These are phyloP conservation scores for Rousettus madagascariensis DNA, from an alignment of 2,797 vertebrate genomes.

Conservation along the genomic window DNA sequence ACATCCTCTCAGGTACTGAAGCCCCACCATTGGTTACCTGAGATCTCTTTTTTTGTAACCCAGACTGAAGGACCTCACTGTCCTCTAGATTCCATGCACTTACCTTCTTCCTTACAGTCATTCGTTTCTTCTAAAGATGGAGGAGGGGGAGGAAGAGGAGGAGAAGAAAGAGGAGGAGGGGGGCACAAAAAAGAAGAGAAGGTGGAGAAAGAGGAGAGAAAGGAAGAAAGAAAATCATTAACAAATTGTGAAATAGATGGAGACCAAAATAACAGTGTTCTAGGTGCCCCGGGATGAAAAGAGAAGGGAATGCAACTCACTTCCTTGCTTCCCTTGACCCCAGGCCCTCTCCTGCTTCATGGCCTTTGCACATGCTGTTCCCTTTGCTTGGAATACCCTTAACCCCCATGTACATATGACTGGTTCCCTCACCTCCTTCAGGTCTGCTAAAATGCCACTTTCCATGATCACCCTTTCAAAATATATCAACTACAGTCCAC, in stretches of 20 bases:
- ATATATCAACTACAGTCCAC: rapidly evolving
- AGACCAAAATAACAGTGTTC: background rate
- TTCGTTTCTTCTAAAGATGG: slow-evolving; percentile 52
- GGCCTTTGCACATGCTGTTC: background rate
- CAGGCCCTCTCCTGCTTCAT: background rate
- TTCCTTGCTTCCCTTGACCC: no score
- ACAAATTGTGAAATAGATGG: background rate
- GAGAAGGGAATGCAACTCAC: rapidly evolving
- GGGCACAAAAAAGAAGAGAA: no score
- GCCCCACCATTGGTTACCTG: no score
- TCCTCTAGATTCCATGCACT: background rate
- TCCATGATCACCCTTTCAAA: background rate
- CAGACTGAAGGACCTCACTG: background rate
- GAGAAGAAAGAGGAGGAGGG: no score
- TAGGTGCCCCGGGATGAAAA: rapidly evolving
- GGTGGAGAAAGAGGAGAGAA: background rate
- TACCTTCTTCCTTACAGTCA: slow-evolving; percentile 58
- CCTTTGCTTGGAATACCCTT: background rate
- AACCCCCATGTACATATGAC: rapidly evolving
- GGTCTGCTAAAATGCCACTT: background rate
- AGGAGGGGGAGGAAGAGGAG: background rate
- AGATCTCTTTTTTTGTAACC: no score
- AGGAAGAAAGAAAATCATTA: background rate
- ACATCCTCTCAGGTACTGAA: background rate
- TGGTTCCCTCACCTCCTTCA: background rate